Conservation (phyloP, 2,113 vertebrate species). For the Grammatotria lemairii region DNA sequence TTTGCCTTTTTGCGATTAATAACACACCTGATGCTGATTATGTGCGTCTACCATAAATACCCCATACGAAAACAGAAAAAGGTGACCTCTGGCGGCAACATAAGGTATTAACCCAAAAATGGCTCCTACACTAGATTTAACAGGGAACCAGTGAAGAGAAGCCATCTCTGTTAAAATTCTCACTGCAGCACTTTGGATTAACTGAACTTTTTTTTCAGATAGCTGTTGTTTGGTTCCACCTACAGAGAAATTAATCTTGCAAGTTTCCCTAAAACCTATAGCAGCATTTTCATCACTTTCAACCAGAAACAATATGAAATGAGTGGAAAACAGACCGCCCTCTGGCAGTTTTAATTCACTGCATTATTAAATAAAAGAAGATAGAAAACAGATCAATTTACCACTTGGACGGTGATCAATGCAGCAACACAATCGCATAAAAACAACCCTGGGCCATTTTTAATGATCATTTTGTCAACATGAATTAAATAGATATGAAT, state of each 20-base stretch:
- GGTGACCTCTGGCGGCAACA: neutral
- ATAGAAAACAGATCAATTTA: conserved; percentile 47
- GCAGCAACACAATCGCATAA: neutral
- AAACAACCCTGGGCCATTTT: conserved; percentile 33
- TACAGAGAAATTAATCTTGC: conserved; percentile 1
- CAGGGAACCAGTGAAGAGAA: neutral
- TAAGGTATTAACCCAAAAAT: neutral
- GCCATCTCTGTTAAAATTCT: neutral
- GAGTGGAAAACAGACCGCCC: neutral
- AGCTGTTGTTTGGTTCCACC: neutral
- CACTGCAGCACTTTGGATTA: neutral
- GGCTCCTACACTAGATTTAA: neutral
- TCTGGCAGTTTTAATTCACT: conserved; percentile 32
- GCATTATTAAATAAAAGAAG: conserved; percentile 50
- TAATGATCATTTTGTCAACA: conserved; percentile 19
- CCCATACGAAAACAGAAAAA: neutral
- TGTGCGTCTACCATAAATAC: neutral
- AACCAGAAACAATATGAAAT: neutral
- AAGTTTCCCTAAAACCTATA: neutral
- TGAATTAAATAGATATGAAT: conserved; percentile 11
- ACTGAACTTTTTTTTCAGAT: neutral
- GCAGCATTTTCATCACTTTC: neutral
- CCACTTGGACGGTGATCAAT: conserved; percentile 44
- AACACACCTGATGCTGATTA: neutral
- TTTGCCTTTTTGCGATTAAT: neutral